Conservation (phyloP, 1,140 invertebrate species). For the Leguminivora glycinivorella region DNA sequence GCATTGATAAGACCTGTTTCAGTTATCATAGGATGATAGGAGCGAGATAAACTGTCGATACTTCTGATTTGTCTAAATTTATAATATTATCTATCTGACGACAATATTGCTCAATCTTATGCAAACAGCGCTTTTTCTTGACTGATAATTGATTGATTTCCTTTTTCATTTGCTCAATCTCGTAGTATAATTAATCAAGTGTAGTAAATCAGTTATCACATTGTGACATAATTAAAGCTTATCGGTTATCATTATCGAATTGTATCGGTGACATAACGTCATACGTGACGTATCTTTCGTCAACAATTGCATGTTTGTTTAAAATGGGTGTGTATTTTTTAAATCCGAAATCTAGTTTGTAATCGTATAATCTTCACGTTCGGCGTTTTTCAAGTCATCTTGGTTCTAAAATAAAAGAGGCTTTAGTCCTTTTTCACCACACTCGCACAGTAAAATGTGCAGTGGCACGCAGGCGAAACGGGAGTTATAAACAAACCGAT, state of each 20-base stretch:
- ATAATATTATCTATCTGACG: neutral
- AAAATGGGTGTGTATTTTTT: neutral
- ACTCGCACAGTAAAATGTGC: too few relatives aligned
- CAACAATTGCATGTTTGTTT: neutral
- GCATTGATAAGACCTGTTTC: neutral
- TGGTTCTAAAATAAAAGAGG: too few relatives aligned
- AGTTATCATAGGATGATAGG: neutral
- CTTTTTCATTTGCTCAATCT: neutral
- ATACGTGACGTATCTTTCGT: neutral
- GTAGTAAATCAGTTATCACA: conserved; percentile 9
- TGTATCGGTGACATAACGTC: conserved; percentile 8
- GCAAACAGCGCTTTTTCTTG: conserved; percentile 7
- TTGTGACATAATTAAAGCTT: conserved; percentile 14
- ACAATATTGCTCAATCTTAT: conserved; percentile 5
- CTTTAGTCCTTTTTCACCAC: too few relatives aligned
- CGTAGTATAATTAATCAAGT: conserved; percentile 11
- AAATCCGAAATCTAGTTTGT: too few relatives aligned
- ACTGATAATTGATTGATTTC: conserved; percentile 2
- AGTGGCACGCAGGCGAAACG: too few relatives aligned
- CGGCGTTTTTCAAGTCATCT: too few relatives aligned
- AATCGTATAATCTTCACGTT: too few relatives aligned
- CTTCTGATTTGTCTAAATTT: neutral
- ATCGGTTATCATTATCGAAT: conserved; percentile 9
- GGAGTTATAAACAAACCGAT: too few relatives aligned
- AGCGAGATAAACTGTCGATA: neutral